phyloP scores from a whole-genome alignment of 2,888 invertebrate genomes.

The Lasius platythorax region DNA sequence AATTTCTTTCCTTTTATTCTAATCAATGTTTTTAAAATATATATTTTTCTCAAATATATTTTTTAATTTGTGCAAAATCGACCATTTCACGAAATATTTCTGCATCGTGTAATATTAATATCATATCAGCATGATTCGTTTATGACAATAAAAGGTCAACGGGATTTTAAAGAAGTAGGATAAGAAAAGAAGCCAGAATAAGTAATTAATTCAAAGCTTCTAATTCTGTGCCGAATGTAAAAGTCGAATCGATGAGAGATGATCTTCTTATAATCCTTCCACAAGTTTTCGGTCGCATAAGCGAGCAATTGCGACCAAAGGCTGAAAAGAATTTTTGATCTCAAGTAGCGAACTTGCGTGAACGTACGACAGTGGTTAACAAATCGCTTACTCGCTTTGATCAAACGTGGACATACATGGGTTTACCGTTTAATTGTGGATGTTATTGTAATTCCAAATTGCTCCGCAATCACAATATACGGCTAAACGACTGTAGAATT shows the following conservation, averaged over 20 bases:
- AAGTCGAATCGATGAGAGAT: conserved; percentile 11
- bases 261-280: conserved; percentile 44
- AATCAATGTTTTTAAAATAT: not conserved
- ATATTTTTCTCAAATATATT: not conserved
- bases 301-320: conserved; percentile 47
- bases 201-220: conserved; percentile 14
- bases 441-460: conserved; percentile 17
- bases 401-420: conserved; percentile 12
- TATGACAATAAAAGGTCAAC: not conserved
- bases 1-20: not conserved
- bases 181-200: not conserved
- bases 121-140: conserved; percentile 9
- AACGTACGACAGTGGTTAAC: conserved; percentile 32
- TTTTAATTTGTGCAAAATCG: not conserved
- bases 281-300: conserved; percentile 21
- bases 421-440: conserved; percentile 34
- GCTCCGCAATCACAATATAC: not conserved
- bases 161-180: conserved; percentile 1
- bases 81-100: not conserved
- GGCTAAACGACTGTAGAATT: not conserved
- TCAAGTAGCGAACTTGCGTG: conserved; percentile 44
- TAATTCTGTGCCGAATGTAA: conserved; percentile 16
- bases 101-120: not conserved
- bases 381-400: conserved; percentile 19
- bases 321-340: conserved; percentile 53